Evolutionary conservation across 2,797 vertebrate species (phyloP), one percentile per base, ranked within the genome.

Genomic region (Tympanoctomys barrerae): DNA sequence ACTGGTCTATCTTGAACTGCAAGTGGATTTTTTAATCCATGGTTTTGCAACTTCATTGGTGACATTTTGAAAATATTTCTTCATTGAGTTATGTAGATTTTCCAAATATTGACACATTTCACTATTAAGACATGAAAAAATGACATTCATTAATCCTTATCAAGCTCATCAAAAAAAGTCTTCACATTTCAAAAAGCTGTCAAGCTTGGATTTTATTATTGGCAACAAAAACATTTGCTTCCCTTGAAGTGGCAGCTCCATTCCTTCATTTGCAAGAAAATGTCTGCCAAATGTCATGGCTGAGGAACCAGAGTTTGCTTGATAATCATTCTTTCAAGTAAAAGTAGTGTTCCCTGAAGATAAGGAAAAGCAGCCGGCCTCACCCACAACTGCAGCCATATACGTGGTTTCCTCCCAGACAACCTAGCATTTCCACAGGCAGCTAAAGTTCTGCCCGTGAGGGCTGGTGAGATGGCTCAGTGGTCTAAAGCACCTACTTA

Each of bases 1-100:
- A 83, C 64, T 88, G 57, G 52, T 64, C 57, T 85, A 22, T 85
- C 46, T 86, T 78, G 28, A 64, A 46, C 19, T 86, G 49, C 66
- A 54, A 36, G 0, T 39, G 8, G 24, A 78, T 62, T 77, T 64
- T 84, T 93, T 33, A 89, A 80, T n/a, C 54, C 22, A 73, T 85
- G 24, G 94, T 62, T 88, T 94, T 92, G 21, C 82, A 70, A 90
- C 33, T 66, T 82, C 14, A 90, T 66, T 82, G 24, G 5, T 87
- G 31, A 70, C 57, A 90, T 86, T 36, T 73, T 73, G 82, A 79
- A 85, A 94, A 79, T 82, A 90, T 16, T 52, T 18, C 14, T 42
- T 95, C 59, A 36, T 13, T 88, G 92, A 87, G 61, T 78, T 68
- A 81, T 26, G 0, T 2, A 64, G 59, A 70, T 86, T 87, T 78